Evolutionary conservation across 2,888 invertebrate genomes (phyloP).

Genomic region (Cetonia aurata): DNA sequence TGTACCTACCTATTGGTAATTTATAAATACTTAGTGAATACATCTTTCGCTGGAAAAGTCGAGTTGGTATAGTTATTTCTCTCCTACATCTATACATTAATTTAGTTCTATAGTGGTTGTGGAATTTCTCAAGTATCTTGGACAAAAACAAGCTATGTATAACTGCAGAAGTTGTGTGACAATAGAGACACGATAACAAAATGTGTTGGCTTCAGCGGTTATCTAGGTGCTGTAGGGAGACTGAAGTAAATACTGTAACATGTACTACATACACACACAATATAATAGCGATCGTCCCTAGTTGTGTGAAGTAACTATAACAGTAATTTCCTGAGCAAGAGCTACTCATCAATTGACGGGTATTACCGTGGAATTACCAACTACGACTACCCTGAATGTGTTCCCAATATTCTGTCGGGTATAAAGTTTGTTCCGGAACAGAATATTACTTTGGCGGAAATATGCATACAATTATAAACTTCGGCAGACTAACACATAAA

Average conservation of each 20-base stretch:
- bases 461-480: slow-evolving; percentile 22
- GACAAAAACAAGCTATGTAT: too few species aligned
- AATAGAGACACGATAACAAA: slow-evolving; percentile 1
- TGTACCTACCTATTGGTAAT: too few species aligned
- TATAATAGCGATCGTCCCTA: slow-evolving; percentile 5
- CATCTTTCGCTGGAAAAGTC: neutral
- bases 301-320: slow-evolving; percentile 19
- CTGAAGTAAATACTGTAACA: neutral
- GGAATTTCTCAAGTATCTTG: too few species aligned
- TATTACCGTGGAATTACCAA: slow-evolving; percentile 20
- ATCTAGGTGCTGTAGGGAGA: neutral
- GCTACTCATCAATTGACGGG: slow-evolving; percentile 19
- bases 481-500: slow-evolving; percentile 13
- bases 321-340: slow-evolving; percentile 2
- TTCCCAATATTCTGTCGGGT: slow-evolving; percentile 21
- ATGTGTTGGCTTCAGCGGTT: neutral
- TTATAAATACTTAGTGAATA: too few species aligned
- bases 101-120: too few species aligned
- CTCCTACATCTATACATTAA: too few species aligned
- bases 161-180: neutral
- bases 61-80: too few species aligned
- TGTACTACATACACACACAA: neutral
- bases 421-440: slow-evolving; percentile 22
- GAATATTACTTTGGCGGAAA: slow-evolving; percentile 20
- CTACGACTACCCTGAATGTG: slow-evolving; percentile 21